A percentile compares a stretch with the other conserved stretches of the same genome.
These are phyloP conservation scores for Nudaria mundana DNA, from an alignment of 2,888 invertebrate genomes.

Conservation along the genomic window DNA sequence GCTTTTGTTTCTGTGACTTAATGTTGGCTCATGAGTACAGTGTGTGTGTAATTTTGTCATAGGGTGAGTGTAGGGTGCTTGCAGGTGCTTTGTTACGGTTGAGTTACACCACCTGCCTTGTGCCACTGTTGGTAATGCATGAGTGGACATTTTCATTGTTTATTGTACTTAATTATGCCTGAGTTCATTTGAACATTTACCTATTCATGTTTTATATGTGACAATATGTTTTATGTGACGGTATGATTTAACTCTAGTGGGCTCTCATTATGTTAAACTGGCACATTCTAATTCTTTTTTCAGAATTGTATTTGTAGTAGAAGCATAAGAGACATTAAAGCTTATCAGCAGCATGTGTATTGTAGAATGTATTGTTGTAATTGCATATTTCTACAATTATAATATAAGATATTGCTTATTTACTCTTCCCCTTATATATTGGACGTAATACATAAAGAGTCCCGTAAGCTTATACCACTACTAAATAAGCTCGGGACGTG, in stretches of 20 bases:
- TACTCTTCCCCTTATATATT: conserved; percentile 21
- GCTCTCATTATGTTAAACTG: too few species aligned
- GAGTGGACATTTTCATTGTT: conserved; percentile 49
- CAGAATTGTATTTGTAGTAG: too few species aligned
- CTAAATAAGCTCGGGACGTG: conserved; percentile 40
- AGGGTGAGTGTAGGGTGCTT: conserved; percentile 52
- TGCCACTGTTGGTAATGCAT: conserved; percentile 48
- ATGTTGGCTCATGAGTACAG: conserved; percentile 41
- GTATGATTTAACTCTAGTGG: too few species aligned
- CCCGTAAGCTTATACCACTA: conserved; percentile 35
- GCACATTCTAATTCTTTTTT: too few species aligned
- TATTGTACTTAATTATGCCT: conserved; percentile 31
- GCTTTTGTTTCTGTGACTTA: conserved; percentile 36
- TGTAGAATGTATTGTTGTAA: too few species aligned
- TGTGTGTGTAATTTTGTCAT: conserved; percentile 49
- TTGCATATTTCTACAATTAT: too few species aligned
- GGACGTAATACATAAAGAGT: conserved; percentile 19
- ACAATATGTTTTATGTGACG: too few species aligned
- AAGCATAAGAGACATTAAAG: too few species aligned
- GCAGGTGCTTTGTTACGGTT: conserved; percentile 69
- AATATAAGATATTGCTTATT: too few species aligned
- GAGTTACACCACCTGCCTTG: conserved; percentile 67
- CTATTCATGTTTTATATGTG: too few species aligned
- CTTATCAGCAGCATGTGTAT: too few species aligned
- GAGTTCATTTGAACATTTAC: conserved; percentile 10